Conservation (phyloP, 2,888 invertebrate genomes). For the Empis livida region DNA sequence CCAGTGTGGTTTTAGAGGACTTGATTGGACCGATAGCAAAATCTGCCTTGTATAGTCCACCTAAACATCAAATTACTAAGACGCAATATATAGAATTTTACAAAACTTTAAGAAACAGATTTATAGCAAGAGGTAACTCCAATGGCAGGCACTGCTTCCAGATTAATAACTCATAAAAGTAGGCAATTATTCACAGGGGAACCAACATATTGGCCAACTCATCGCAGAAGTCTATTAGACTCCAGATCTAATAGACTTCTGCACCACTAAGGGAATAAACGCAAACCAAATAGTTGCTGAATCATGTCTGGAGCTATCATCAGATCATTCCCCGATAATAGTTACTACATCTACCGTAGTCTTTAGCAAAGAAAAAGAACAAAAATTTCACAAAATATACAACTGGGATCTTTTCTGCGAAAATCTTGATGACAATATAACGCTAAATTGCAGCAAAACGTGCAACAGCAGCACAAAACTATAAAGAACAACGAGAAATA, state of each 20-base stretch:
- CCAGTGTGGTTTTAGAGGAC: background rate
- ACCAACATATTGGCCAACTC: slow-evolving; percentile 10
- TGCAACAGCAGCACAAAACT: background rate
- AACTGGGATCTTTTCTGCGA: background rate
- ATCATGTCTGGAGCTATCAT: no score
- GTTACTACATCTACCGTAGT: no score
- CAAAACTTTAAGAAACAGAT: slow-evolving; percentile 2
- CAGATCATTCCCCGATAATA: no score
- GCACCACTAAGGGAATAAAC: slow-evolving; percentile 1
- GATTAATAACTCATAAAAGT: slow-evolving; percentile 7
- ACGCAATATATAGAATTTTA: background rate
- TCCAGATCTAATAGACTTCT: slow-evolving; percentile 9
- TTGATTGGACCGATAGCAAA: background rate
- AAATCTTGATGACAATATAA: background rate
- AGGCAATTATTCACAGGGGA: slow-evolving; percentile 7
- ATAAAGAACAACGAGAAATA: background rate
- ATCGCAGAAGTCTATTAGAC: slow-evolving; percentile 6
- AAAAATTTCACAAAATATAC: background rate
- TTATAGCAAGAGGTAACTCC: slow-evolving; percentile 11
- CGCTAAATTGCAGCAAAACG: background rate
- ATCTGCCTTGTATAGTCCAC: background rate
- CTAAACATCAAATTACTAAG: background rate
- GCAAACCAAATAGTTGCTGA: no score
- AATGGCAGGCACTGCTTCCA: slow-evolving; percentile 12
- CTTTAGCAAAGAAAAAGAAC: no score